These are phyloP conservation scores for Trachops cirrhosus DNA, from an alignment of 2,797 vertebrate species.

Conservation along the genomic window DNA sequence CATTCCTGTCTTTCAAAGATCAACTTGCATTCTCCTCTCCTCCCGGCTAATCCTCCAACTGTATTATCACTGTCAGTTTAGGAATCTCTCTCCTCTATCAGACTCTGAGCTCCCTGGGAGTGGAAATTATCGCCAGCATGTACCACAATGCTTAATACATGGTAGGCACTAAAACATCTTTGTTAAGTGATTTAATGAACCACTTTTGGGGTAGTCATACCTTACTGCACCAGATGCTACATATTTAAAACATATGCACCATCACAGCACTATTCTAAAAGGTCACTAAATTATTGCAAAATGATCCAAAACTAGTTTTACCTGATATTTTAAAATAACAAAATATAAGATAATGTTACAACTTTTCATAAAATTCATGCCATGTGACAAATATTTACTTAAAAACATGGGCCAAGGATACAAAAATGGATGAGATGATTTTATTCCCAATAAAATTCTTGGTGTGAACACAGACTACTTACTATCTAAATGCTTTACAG, in stretches of 20 bases:
- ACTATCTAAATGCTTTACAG: not conserved
- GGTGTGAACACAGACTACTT: not conserved
- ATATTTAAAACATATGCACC: not conserved
- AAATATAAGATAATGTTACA: not conserved
- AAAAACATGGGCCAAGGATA: not conserved
- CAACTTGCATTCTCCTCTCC: not conserved
- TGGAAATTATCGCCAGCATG: not conserved
- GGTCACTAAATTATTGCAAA: not conserved
- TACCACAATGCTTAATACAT: not conserved
- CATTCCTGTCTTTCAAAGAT: not conserved
- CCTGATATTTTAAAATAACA: not conserved
- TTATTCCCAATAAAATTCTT: not conserved
- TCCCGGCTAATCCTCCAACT: not conserved
- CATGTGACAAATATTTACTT: conserved; percentile 8
- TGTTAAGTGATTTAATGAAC: not conserved
- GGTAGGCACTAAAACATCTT: not conserved
- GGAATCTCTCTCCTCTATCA: not conserved
- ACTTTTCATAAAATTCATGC: not conserved
- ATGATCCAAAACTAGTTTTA: not conserved
- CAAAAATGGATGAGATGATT: not conserved
- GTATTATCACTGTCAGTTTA: not conserved
- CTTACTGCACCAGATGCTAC: not conserved
- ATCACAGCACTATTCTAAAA: not conserved
- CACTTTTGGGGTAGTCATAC: not conserved
- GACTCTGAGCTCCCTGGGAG: not conserved